Evolutionary conservation across 2,113 vertebrate species (phyloP), one percentile per base, ranked within the genome.

Genomic region (Campylorhamphus procurvoides): DNA sequence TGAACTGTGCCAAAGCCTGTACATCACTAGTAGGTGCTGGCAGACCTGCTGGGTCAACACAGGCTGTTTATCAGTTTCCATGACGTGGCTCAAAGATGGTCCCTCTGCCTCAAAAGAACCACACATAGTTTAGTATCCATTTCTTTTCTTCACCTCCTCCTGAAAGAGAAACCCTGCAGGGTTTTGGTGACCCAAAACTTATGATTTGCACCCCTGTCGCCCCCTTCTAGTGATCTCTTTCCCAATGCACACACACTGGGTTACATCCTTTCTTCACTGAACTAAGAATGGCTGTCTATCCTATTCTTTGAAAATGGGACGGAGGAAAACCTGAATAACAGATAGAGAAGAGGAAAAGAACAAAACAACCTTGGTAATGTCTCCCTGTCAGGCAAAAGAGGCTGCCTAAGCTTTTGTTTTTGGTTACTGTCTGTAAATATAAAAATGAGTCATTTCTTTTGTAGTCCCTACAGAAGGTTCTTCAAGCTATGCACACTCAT

Each of bases 191-290:
- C 28, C 22, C 53, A 64, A 77, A 83, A 71, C 7, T 16, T 55
- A 3, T 0, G 11, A 49, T 47, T 76, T 72, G 40, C 3, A 6
- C 3, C 14, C 12, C 3, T 5, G 18, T 4, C 1, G 2, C 15
- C 13, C 20, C 22, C 42, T 56, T 42, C 64, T 37, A 17, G 39
- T 28, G 58, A 52, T 53, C 56, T 73, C 72, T 46, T 33, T 74
- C 49, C 40, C 35, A 52, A 0, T 10, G 16, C 35, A 47, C 23
- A 22, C 23, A 55, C 22, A 16, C 11, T 46, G 55, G 2, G 81
- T 39, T n/a, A 68, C 39, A 59, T 52, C 20, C 22, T 76, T 87
- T 58, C n/a, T 60, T 53, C 46, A 39, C 44, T 67, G 60, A 62
- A 79, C 27, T 60, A 64, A 55, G 62, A 59, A 60, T 3, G 80